These are phyloP conservation scores for Parapristionchus giblindavisi DNA, from an alignment of 2,888 invertebrate species.

Conservation along the genomic window DNA sequence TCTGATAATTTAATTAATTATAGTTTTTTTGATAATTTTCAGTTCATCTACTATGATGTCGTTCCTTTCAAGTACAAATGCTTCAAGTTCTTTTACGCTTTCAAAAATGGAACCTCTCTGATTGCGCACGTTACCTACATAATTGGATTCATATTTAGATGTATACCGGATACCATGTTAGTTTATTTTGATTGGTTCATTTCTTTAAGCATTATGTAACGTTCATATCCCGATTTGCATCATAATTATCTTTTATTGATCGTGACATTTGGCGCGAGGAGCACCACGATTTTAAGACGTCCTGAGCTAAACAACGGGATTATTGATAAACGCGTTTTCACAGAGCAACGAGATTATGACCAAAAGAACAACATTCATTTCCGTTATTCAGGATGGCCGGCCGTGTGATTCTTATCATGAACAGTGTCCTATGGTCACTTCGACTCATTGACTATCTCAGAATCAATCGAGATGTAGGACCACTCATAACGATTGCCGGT, in stretches of 20 bases:
- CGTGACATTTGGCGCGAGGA: too few species aligned
- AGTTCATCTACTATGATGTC: constrained; percentile 32
- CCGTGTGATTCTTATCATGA: constrained; percentile 35
- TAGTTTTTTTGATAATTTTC: too few species aligned
- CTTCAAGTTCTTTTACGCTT: constrained; percentile 65
- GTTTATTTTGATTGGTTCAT: too few species aligned
- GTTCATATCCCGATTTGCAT: too few species aligned
- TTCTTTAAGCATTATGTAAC: too few species aligned
- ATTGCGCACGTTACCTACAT: constrained; percentile 80
- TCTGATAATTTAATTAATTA: too few species aligned
- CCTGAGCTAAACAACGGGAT: too few species aligned
- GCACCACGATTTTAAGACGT: too few species aligned
- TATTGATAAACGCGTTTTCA: too few species aligned
- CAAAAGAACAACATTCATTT: too few species aligned
- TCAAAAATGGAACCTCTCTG: constrained; percentile 59
- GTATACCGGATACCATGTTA: constrained; percentile 74
- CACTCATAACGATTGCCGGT: constrained; percentile 97
- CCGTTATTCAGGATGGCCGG: constrained; percentile 23
- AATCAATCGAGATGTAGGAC: constrained; percentile 91
- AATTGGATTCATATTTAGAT: constrained; percentile 59
- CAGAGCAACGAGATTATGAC: too few species aligned
- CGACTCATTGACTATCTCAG: constrained; percentile 84
- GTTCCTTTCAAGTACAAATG: constrained; percentile 71
- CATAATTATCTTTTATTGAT: too few species aligned
- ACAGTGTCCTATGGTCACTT: constrained; percentile 34